Percentiles rank a stretch among this genome's conserved stretches.
Conservation (phyloP, 2,888 invertebrate genomes). For the Chaitophorus viminalis region DNA sequence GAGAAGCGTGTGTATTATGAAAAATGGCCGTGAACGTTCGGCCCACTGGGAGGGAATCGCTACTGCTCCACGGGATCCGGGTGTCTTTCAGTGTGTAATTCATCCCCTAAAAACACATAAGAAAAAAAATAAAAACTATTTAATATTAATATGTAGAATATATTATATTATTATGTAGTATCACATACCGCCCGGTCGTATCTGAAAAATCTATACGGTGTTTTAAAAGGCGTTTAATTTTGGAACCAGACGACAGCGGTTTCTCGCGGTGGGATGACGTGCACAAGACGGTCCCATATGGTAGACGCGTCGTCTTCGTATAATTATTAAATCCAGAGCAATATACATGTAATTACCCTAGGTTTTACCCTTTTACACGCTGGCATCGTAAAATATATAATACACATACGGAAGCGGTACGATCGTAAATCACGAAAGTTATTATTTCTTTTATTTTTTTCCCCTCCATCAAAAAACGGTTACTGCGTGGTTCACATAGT, state of each 20-base stretch:
- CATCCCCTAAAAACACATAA: not conserved
- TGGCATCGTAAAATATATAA: not conserved
- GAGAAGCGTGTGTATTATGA: not conserved
- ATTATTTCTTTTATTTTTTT: not conserved
- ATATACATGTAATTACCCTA: not conserved
- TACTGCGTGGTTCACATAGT: not conserved
- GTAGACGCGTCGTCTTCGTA: not conserved
- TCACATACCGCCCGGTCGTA: not conserved
- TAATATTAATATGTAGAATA: not conserved
- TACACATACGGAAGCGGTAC: not conserved
- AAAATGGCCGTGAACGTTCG: slow-evolving; percentile 1
- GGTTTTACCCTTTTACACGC: not conserved
- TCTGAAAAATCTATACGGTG: not conserved
- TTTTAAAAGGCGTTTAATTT: not conserved
- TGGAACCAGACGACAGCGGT: not conserved
- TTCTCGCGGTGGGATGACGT: not conserved
- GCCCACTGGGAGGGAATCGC: slow-evolving; percentile 32
- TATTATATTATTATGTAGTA: not conserved
- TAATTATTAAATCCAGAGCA: not conserved
- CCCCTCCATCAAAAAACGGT: not conserved
- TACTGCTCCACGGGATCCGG: slow-evolving; percentile 7
- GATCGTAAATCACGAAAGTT: not conserved
- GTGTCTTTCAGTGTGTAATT: not conserved
- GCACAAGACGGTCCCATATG: not conserved
- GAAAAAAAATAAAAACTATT: not conserved